Evolutionary conservation across 2,113 vertebrate species (phyloP).

Genomic region (Mellivora capensis): DNA sequence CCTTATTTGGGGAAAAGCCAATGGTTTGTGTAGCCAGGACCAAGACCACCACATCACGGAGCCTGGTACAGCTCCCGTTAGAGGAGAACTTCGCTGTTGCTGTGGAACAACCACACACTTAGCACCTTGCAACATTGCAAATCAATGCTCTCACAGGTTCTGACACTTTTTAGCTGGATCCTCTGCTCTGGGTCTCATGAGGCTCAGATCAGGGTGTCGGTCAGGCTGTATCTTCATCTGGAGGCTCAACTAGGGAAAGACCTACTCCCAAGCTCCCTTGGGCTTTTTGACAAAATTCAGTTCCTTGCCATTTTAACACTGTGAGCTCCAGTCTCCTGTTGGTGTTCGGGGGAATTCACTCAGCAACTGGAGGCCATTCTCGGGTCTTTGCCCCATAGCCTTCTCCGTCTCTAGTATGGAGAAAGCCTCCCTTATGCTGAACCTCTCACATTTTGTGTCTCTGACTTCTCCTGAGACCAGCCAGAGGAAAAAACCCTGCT

Average conservation of each 20-base stretch:
- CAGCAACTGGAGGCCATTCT: not conserved
- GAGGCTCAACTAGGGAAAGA: not conserved
- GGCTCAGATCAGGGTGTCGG: not conserved
- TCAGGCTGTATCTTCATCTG: not conserved
- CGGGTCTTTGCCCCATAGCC: not conserved
- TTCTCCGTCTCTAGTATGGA: not conserved
- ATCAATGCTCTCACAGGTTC: not conserved
- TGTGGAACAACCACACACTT: not conserved
- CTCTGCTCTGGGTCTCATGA: not conserved
- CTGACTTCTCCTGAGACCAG: not conserved
- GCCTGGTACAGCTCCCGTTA: not conserved
- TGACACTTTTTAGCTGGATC: not conserved
- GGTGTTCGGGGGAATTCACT: not conserved
- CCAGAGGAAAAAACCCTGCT: not conserved
- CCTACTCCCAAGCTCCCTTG: not conserved
- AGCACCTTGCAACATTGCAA: not conserved
- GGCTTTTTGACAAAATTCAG: not conserved
- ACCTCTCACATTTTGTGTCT: not conserved
- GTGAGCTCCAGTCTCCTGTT: not conserved
- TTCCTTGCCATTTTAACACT: not conserved
- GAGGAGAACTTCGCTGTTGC: not conserved
- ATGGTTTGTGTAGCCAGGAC: not conserved
- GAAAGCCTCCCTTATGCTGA: not conserved
- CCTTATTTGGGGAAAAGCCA: not conserved
- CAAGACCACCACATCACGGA: not conserved